Percentiles rank a stretch among this genome's conserved stretches.
Conservation (phyloP, 1,140 invertebrate genomes). For the Drosophila subpulchrella region DNA sequence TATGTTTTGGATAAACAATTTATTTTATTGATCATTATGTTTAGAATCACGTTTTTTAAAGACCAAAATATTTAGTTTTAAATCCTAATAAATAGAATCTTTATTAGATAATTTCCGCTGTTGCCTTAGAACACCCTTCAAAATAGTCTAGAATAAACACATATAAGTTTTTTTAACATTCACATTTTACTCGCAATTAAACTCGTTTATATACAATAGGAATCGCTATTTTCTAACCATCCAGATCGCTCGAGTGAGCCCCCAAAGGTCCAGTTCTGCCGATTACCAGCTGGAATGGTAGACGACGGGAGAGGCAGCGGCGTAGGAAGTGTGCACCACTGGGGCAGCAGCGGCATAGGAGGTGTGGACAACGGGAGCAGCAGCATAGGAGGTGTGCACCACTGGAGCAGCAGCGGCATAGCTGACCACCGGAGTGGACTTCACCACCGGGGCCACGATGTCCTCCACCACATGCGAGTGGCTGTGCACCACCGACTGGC, state of each 20-base stretch:
- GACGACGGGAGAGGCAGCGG: conserved; percentile 48
- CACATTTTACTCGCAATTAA: conserved; percentile 71
- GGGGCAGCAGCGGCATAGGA: conserved; percentile 58
- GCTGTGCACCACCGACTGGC: conserved; percentile 78
- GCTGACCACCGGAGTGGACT: conserved; percentile 59
- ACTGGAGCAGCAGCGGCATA: conserved; percentile 76
- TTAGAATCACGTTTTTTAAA: too few species aligned
- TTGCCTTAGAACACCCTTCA: background rate
- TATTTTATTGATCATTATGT: too few species aligned
- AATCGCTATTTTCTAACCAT: conserved; percentile 35
- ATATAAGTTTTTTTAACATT: conserved; percentile 9
- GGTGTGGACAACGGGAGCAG: conserved; percentile 44
- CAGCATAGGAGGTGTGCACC: conserved; percentile 47
- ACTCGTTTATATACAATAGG: conserved; percentile 49
- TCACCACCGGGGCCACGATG: conserved; percentile 68
- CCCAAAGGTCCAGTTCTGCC: background rate
- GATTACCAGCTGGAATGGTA: conserved; percentile 68
- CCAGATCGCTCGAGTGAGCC: conserved; percentile 28
- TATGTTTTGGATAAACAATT: too few species aligned
- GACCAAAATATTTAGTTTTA: too few species aligned
- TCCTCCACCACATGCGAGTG: conserved; percentile 67
- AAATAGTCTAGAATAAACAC: background rate
- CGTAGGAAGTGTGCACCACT: conserved; percentile 65
- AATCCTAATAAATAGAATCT: too few species aligned
- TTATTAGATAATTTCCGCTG: too few species aligned